These are phyloP conservation scores for Microchirus variegatus DNA, from an alignment of 2,797 vertebrate genomes.

Conservation along the genomic window DNA sequence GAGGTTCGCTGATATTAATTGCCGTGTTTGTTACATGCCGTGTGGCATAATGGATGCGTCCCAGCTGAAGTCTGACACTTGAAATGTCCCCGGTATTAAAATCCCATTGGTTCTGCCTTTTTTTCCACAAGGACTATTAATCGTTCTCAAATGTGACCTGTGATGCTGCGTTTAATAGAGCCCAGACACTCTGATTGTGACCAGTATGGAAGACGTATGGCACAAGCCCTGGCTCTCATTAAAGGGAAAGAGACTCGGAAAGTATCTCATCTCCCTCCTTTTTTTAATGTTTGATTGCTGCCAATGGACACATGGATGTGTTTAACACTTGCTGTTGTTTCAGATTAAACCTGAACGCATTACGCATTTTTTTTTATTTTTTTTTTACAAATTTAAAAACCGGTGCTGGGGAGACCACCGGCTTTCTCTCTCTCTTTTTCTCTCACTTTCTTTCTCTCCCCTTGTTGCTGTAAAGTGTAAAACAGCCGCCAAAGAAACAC, in stretches of 20 bases:
- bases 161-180: slow-evolving; percentile 53
- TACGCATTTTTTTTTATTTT: slow-evolving; percentile 10
- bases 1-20: slow-evolving; percentile 60
- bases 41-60: slow-evolving; percentile 69
- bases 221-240: slow-evolving; percentile 52
- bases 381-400: slow-evolving; percentile 64
- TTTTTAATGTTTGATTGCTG: slow-evolving; percentile 54
- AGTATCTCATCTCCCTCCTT: slow-evolving; percentile 45
- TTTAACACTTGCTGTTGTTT: slow-evolving; percentile 76
- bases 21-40: slow-evolving; percentile 66
- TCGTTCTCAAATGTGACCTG: slow-evolving; percentile 77
- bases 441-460: background rate
- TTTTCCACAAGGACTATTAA: slow-evolving; percentile 61
- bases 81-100: slow-evolving; percentile 76
- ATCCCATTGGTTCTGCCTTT: slow-evolving; percentile 53
- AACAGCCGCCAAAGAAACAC: slow-evolving; percentile 61
- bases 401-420: slow-evolving; percentile 47
- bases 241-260: slow-evolving; percentile 57
- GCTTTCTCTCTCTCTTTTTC: background rate
- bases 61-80: slow-evolving; percentile 63
- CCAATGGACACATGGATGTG: slow-evolving; percentile 67
- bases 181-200: slow-evolving; percentile 53
- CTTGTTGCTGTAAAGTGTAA: slow-evolving; percentile 66
- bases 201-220: slow-evolving; percentile 45
- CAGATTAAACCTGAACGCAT: slow-evolving; percentile 60